A percentile compares a stretch with the other conserved stretches of the same genome.
Evolutionary conservation across 1,140 invertebrate genomes (phyloP).

Genomic region (Ips nitidus): DNA sequence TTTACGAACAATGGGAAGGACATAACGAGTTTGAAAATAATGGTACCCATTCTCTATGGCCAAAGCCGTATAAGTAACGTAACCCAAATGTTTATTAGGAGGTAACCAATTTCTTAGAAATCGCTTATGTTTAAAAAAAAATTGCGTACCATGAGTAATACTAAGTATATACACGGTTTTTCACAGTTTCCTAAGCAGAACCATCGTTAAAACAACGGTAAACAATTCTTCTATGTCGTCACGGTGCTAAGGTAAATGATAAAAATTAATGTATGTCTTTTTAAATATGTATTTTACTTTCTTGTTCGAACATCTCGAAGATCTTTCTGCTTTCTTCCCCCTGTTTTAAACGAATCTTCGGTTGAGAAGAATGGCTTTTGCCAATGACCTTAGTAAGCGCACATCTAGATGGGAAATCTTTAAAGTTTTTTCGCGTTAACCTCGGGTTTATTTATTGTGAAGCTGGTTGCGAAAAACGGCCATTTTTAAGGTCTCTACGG

Average conservation of each 20-base stretch:
- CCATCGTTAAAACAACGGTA: constrained; percentile 17
- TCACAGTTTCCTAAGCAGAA: constrained; percentile 19
- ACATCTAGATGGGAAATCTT: too few relatives aligned
- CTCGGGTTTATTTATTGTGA: background rate
- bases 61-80: constrained; percentile 15
- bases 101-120: constrained; percentile 30
- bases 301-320: too few relatives aligned
- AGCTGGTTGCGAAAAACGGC: background rate
- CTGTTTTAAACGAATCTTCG: too few relatives aligned
- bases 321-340: too few relatives aligned
- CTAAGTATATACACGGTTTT: constrained; percentile 14
- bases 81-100: constrained; percentile 28
- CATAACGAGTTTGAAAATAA: background rate
- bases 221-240: too few relatives aligned
- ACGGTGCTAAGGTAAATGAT: too few relatives aligned
- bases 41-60: background rate
- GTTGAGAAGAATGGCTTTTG: background rate
- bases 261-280: too few relatives aligned
- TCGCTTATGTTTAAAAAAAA: constrained; percentile 14
- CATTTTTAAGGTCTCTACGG: background rate
- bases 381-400: too few relatives aligned
- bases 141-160: background rate
- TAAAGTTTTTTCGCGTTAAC: background rate
- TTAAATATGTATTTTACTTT: too few relatives aligned
- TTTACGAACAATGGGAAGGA: background rate